A percentile compares a stretch with the other conserved stretches of the same genome.
Conservation (phyloP, 1,140 invertebrate species). For the Propsilocerus akamusi region DNA sequence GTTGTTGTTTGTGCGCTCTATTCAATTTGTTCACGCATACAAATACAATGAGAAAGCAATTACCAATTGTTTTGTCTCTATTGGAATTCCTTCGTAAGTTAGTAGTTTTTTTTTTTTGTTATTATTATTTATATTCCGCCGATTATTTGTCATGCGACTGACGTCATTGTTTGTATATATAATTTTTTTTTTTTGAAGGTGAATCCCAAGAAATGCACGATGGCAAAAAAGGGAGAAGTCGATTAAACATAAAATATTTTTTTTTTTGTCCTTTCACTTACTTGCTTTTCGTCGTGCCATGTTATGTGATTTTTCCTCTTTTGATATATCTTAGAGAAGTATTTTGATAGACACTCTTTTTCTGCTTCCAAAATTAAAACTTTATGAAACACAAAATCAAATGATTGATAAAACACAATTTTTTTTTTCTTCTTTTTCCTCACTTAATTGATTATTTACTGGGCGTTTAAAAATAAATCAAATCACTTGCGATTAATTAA, state of each 20-base stretch:
- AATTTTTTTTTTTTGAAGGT: neutral
- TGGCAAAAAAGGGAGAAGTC: too few relatives aligned
- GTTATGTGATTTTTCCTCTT: neutral
- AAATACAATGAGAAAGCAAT: slow-evolving; percentile 1
- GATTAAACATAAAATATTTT: neutral
- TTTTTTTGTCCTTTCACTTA: neutral
- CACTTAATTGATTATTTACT: too few relatives aligned
- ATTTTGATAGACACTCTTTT: neutral
- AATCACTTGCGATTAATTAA: neutral
- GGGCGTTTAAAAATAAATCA: neutral
- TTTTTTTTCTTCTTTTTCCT: neutral
- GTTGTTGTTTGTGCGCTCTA: neutral
- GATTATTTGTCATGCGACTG: neutral
- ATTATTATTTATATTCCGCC: neutral
- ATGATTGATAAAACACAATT: neutral
- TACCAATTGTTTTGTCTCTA: slow-evolving; percentile 3
- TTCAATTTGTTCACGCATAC: neutral
- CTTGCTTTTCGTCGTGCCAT: slow-evolving; percentile 1
- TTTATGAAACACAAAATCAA: too few relatives aligned
- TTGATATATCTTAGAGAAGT: neutral
- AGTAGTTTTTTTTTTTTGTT: neutral
- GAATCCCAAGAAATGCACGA: neutral
- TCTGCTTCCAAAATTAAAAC: too few relatives aligned
- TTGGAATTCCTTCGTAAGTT: slow-evolving; percentile 2
- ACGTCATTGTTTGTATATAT: neutral